phyloP scores from a whole-genome alignment of 2,113 vertebrate genomes.

The Piaya cayana region DNA sequence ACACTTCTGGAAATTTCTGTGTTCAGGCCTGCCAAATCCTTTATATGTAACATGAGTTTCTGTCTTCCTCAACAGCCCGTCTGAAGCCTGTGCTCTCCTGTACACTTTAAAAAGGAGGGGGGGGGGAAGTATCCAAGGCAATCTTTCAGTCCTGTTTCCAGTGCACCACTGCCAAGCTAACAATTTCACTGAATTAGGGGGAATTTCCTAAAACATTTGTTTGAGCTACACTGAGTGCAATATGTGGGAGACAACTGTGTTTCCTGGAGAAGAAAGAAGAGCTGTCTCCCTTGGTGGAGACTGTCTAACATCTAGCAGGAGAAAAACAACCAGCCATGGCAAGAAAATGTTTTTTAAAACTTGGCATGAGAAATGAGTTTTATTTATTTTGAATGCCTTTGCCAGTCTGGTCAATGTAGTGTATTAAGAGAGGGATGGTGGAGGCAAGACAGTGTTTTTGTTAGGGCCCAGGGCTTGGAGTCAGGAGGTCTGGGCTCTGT shows the following conservation, averaged over 20 bases:
- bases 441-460: constrained; percentile 41
- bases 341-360: constrained; percentile 66
- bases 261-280: constrained; percentile 79
- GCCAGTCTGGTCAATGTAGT: constrained; percentile 57
- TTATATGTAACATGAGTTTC: constrained; percentile 86
- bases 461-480: constrained; percentile 38
- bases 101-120: constrained; percentile 61
- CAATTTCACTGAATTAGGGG: constrained; percentile 75
- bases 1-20: constrained; percentile 97
- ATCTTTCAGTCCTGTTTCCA: constrained; percentile 68
- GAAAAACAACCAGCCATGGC: constrained; percentile 52
- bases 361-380: neutral
- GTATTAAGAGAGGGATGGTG: constrained; percentile 24
- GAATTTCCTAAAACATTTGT: constrained; percentile 75
- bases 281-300: constrained; percentile 62
- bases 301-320: constrained; percentile 55
- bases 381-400: constrained; percentile 64
- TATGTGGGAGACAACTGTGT: constrained; percentile 72
- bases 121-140: neutral
- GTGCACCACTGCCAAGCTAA: constrained; percentile 68
- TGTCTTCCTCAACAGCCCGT: constrained; percentile 70
- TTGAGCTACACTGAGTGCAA: constrained; percentile 67
- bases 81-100: constrained; percentile 69
- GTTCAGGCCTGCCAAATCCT: constrained; percentile 85
- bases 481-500: constrained; percentile 59